phyloP scores from a whole-genome alignment of 1,140 invertebrate genomes.

The Sogatella furcifera region DNA sequence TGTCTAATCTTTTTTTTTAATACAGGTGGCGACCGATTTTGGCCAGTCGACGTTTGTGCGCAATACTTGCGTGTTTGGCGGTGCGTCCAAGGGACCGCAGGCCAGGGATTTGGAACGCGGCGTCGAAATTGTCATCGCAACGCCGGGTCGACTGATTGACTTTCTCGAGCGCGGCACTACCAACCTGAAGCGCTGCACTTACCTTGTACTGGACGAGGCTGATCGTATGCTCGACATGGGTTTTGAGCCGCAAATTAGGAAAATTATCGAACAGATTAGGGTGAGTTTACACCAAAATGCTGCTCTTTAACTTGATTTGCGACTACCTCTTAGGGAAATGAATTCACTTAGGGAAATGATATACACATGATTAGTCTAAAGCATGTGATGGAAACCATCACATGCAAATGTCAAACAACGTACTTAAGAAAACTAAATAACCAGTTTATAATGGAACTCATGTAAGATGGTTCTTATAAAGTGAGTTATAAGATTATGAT shows the following conservation, averaged over 20 bases:
- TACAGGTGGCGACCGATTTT: conserved; percentile 78
- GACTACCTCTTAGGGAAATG: no score
- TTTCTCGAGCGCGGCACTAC: conserved; percentile 79
- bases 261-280: conserved; percentile 92
- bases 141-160: conserved; percentile 85
- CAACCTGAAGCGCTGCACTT: conserved; percentile 77
- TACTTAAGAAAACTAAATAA: no score
- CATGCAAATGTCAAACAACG: no score
- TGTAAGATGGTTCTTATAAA: no score
- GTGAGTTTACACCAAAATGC: conserved; percentile 37
- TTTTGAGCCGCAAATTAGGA: conserved; percentile 97
- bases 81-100: conserved; percentile 63
- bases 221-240: conserved; percentile 91
- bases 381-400: no score
- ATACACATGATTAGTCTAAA: no score
- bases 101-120: conserved; percentile 58
- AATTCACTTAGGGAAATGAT: no score
- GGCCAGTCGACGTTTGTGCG: conserved; percentile 58
- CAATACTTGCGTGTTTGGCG: conserved; percentile 84
- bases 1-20: no score
- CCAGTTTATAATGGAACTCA: no score
- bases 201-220: conserved; percentile 93
- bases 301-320: no score
- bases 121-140: conserved; percentile 74
- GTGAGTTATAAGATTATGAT: no score